phyloP scores from a whole-genome alignment of 2,113 vertebrate genomes.

The Rhea pennata region DNA sequence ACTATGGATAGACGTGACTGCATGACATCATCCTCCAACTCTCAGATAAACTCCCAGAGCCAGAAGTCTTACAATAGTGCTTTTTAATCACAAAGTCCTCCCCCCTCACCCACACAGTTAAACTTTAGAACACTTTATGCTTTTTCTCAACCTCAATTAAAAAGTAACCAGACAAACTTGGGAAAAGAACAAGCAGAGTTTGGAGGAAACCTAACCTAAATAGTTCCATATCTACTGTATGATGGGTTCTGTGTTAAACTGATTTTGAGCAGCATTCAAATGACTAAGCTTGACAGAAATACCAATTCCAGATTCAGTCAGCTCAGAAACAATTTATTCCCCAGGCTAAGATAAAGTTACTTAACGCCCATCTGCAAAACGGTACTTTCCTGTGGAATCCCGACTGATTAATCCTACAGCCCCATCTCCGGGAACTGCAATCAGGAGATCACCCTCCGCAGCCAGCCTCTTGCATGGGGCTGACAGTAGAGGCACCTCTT shows the following conservation, averaged over 20 bases:
- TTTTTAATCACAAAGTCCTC: not conserved
- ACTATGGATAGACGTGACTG: not conserved
- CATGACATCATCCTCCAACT: not conserved
- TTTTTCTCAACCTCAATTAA: not conserved
- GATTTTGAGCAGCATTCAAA: not conserved
- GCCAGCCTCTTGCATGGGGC: not conserved
- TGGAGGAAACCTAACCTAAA: not conserved
- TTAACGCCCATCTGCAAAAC: not conserved
- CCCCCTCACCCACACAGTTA: not conserved
- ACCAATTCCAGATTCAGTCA: not conserved
- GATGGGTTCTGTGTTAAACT: rapidly evolving
- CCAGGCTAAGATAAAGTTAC: not conserved
- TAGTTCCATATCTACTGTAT: not conserved
- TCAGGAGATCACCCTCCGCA: not conserved
- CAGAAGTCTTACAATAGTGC: slow-evolving; percentile 15
- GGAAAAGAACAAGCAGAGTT: not conserved
- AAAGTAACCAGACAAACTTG: not conserved
- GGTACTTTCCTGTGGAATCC: slow-evolving; percentile 14
- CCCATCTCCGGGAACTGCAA: not conserved
- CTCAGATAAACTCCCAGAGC: not conserved
- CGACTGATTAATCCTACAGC: not conserved
- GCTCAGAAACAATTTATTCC: not conserved
- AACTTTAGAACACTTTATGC: not conserved
- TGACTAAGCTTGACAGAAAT: not conserved
- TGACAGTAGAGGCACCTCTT: not conserved